A percentile compares a stretch with the other conserved stretches of the same genome.
phyloP scores from a whole-genome alignment of 1,140 invertebrate genomes.

The Manduca sexta region DNA sequence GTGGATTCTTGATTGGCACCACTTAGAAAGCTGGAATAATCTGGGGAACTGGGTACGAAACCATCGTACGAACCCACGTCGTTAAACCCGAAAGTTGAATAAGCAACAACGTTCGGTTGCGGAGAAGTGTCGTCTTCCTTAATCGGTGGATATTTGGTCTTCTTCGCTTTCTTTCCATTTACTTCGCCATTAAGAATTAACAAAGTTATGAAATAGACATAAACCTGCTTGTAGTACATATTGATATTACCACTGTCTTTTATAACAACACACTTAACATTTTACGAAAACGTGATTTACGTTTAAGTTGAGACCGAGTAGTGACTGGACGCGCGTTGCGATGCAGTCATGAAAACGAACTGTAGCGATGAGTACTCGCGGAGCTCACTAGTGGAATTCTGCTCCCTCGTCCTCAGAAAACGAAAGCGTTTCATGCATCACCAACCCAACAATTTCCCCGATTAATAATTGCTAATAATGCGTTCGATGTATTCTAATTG shows the following conservation, averaged over 20 bases:
- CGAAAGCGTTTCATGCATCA: slow-evolving; percentile 64
- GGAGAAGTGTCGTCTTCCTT: slow-evolving; percentile 35
- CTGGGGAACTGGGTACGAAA: slow-evolving; percentile 56
- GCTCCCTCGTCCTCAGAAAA: slow-evolving; percentile 56
- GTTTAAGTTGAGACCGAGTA: slow-evolving; percentile 37
- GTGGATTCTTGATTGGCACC: slow-evolving; percentile 39
- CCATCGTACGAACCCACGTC: slow-evolving; percentile 55
- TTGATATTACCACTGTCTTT: slow-evolving; percentile 27
- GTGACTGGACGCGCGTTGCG: slow-evolving; percentile 36
- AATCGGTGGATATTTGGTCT: slow-evolving; percentile 32
- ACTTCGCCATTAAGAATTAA: slow-evolving; percentile 21
- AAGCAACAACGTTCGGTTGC: slow-evolving; percentile 54
- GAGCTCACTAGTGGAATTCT: slow-evolving; percentile 15
- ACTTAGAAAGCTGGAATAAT: slow-evolving; percentile 42
- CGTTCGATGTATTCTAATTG: slow-evolving; percentile 43
- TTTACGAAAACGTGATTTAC: slow-evolving; percentile 37
- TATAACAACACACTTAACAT: slow-evolving; percentile 38
- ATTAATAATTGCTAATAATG: slow-evolving; percentile 50
- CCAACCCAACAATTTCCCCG: slow-evolving; percentile 46
- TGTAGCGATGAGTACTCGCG: slow-evolving; percentile 16
- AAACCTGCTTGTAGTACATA: slow-evolving; percentile 46
- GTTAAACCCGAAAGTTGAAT: slow-evolving; percentile 61
- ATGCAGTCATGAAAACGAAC: slow-evolving; percentile 12
- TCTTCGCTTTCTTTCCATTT: slow-evolving; percentile 43
- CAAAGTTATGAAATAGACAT: slow-evolving; percentile 31